Evolutionary conservation across 2,797 vertebrate genomes (phyloP).

Genomic region (Tiaroga cobitis): DNA sequence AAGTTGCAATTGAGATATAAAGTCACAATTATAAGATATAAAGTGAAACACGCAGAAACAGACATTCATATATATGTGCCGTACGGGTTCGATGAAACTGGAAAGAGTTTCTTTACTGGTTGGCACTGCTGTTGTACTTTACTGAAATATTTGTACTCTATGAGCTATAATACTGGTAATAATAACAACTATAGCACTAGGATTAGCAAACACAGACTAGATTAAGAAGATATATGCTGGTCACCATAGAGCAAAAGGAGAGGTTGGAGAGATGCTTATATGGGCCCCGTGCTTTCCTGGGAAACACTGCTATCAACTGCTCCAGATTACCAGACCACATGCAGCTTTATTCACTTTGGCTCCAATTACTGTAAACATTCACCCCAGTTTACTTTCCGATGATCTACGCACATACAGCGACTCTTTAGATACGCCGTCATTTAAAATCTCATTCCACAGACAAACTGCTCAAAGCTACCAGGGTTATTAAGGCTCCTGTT

Average conservation of each 20-base stretch:
- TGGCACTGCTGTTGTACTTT: not conserved
- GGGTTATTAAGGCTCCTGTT: constrained; percentile 60
- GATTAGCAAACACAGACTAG: not conserved
- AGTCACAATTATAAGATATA: not conserved
- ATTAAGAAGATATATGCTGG: not conserved
- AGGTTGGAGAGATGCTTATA: constrained; percentile 1
- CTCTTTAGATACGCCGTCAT: constrained; percentile 52
- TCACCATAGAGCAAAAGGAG: constrained; percentile 17
- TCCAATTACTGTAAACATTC: constrained; percentile 63
- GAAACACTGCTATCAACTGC: constrained; percentile 56
- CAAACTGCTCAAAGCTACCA: constrained; percentile 57
- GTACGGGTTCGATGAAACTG: not conserved
- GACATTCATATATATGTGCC: not conserved
- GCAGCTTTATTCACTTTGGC: constrained; percentile 66
- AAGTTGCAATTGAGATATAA: not conserved
- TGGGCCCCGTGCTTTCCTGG: constrained; percentile 50
- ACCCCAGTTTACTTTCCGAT: constrained; percentile 59
- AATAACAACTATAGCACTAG: not conserved
- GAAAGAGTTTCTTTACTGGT: not conserved
- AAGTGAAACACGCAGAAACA: not conserved
- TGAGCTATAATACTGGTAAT: constrained; percentile 9
- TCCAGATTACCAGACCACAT: constrained; percentile 62
- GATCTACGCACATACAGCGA: constrained; percentile 50
- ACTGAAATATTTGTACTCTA: not conserved
- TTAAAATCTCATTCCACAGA: constrained; percentile 63